phyloP scores from a whole-genome alignment of 2,888 invertebrate species.

The Platypus cylindrus region DNA sequence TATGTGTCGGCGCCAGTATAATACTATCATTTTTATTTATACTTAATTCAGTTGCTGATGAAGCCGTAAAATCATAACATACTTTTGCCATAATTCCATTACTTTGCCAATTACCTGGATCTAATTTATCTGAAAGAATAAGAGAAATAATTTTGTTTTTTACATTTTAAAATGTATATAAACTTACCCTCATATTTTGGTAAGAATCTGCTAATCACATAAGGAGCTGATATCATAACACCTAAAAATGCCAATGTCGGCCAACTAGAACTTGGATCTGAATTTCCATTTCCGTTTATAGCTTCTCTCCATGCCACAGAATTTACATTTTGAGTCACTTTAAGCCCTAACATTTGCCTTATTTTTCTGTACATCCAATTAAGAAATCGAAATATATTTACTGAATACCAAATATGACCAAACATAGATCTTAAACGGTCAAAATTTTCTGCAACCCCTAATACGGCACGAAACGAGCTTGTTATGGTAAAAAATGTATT shows the following conservation, averaged over 20 bases:
- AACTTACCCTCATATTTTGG: conserved; percentile 50
- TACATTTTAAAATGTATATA: too few species aligned
- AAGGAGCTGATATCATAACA: conserved; percentile 82
- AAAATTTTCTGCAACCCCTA: conserved; percentile 94
- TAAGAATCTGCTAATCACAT: conserved; percentile 74
- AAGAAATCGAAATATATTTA: conserved; percentile 68
- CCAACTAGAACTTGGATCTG: conserved; percentile 51
- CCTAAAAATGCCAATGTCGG: conserved; percentile 82
- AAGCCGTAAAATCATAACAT: conserved; percentile 62
- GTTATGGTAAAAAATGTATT: conserved; percentile 93
- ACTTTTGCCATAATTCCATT: conserved; percentile 53
- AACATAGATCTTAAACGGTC: conserved; percentile 71
- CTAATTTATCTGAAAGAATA: conserved; percentile 31
- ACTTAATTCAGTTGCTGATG: conserved; percentile 61
- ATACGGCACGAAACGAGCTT: conserved; percentile 81
- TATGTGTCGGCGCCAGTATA: conserved; percentile 67
- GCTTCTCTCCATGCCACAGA: conserved; percentile 30
- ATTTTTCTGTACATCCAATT: conserved; percentile 70
- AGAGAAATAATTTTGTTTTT: too few species aligned
- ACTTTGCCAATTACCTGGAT: conserved; percentile 57
- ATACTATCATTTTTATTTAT: conserved; percentile 66
- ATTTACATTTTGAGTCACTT: conserved; percentile 28
- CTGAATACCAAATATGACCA: conserved; percentile 74
- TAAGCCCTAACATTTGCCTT: conserved; percentile 53
- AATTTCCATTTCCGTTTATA: conserved; percentile 30